phyloP scores from a whole-genome alignment of 2,888 invertebrate species.

The Platycheirus rosarum region DNA sequence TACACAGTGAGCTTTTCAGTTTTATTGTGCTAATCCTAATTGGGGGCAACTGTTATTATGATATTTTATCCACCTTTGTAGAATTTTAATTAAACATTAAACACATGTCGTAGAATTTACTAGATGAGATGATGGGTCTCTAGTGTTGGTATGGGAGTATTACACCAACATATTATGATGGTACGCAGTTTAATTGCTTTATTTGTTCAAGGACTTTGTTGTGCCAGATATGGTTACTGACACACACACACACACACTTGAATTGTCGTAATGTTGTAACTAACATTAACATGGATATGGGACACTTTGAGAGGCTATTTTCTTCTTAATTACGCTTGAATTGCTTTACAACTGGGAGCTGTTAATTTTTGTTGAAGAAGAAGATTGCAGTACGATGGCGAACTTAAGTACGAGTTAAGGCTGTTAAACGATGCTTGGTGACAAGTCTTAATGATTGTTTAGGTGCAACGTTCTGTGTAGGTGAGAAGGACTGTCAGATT shows the following conservation, averaged over 20 bases:
- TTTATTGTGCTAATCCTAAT: conserved; percentile 57
- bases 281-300: conserved; percentile 27
- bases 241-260: background rate
- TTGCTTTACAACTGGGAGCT: conserved; percentile 16
- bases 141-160: background rate
- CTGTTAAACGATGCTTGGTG: conserved; percentile 16
- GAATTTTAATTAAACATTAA: conserved; percentile 66
- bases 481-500: conserved; percentile 3
- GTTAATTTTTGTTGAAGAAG: conserved; percentile 5
- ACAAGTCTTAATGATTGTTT: background rate
- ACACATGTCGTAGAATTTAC: background rate
- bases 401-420: conserved; percentile 11
- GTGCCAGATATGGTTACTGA: conserved; percentile 2
- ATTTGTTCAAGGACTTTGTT: conserved; percentile 16
- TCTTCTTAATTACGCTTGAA: conserved; percentile 28
- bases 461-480: conserved; percentile 1
- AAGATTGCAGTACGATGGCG: background rate
- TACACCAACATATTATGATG: background rate
- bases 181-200: conserved; percentile 38
- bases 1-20: conserved; percentile 18
- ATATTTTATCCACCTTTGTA: conserved; percentile 13
- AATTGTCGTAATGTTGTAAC: conserved; percentile 8
- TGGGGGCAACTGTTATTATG: conserved; percentile 50
- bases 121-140: background rate
- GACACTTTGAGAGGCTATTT: conserved; percentile 25